These are phyloP conservation scores for Siniperca scherzeri DNA, from an alignment of 2,797 vertebrate genomes.

Conservation along the genomic window DNA sequence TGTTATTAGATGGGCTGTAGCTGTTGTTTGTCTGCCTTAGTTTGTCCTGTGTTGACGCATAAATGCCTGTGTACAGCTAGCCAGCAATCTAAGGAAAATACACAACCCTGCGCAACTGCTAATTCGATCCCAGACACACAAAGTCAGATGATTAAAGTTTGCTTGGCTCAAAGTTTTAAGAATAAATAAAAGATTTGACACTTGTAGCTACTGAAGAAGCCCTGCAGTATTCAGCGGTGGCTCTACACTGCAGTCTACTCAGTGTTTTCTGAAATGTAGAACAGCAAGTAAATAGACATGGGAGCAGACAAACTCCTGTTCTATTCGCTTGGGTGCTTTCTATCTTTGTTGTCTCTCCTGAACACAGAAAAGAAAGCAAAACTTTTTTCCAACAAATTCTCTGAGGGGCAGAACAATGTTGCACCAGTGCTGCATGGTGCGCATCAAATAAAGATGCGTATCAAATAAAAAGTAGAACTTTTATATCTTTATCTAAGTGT, in stretches of 20 bases:
- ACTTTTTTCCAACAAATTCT: slow-evolving; percentile 59
- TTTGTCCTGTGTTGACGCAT: slow-evolving; percentile 66
- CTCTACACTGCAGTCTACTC: slow-evolving; percentile 18
- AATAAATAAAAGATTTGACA: slow-evolving; percentile 51
- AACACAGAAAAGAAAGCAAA: slow-evolving; percentile 52
- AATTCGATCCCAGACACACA: slow-evolving; percentile 44
- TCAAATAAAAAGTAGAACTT: slow-evolving; percentile 57
- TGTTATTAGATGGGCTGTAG: slow-evolving; percentile 79
- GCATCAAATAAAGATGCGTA: slow-evolving; percentile 54
- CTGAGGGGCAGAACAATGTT: slow-evolving; percentile 35
- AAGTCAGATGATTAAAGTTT: slow-evolving; percentile 60
- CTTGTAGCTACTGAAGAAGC: slow-evolving; percentile 27
- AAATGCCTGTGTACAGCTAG: slow-evolving; percentile 53
- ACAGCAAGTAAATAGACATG: slow-evolving; percentile 53
- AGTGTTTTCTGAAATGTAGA: slow-evolving; percentile 54
- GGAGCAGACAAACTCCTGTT: slow-evolving; percentile 56
- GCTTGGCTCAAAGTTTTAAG: slow-evolving; percentile 53
- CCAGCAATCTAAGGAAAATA: slow-evolving; percentile 54
- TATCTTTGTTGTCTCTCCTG: slow-evolving; percentile 62
- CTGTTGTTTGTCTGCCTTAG: slow-evolving; percentile 70
- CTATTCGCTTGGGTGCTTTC: slow-evolving; percentile 56
- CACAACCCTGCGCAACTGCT: slow-evolving; percentile 24
- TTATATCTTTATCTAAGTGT: slow-evolving; percentile 35
- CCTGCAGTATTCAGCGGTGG: slow-evolving; percentile 6
- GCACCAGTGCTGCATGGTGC: slow-evolving; percentile 21